Percentiles rank a stretch among this genome's conserved stretches.
phyloP scores from a whole-genome alignment of 2,888 invertebrate genomes.

The Oscheius myriophilus region DNA sequence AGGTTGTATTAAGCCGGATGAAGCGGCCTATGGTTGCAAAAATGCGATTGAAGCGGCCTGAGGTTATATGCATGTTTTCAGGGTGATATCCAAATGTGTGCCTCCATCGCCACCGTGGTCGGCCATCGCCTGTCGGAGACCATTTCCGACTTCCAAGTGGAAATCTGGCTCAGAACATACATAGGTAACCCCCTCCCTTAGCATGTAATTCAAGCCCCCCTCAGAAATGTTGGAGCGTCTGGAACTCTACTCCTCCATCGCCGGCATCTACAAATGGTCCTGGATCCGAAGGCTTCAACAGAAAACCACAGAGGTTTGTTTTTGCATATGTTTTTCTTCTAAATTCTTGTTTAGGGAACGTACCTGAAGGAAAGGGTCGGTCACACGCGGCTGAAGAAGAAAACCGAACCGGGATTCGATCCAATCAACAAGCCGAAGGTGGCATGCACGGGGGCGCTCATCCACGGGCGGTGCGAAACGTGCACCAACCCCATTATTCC shows the following conservation, averaged over 20 bases:
- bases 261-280: conserved; percentile 44
- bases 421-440: not conserved
- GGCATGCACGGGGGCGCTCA: conserved; percentile 16
- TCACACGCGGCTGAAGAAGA: no score
- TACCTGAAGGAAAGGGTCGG: no score
- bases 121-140: conserved; percentile 40
- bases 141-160: conserved; percentile 39
- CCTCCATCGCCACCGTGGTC: conserved; percentile 43
- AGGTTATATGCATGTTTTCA: conserved; percentile 14
- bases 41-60: no score
- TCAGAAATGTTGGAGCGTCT: conserved; percentile 52
- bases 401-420: no score
- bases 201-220: not conserved
- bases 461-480: conserved; percentile 21
- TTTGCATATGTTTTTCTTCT: no score
- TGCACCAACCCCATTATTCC: conserved; percentile 8
- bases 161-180: conserved; percentile 50
- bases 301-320: conserved; percentile 32
- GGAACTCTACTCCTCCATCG: conserved; percentile 38
- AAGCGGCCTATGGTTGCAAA: no score
- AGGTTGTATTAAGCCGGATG: no score
- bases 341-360: no score
- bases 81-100: conserved; percentile 56
- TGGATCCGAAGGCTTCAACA: conserved; percentile 35
- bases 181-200: conserved; percentile 30